Percentiles rank a stretch among this genome's conserved stretches.
phyloP scores from a whole-genome alignment of 2,888 invertebrate species.

The Aphelenchoides bicaudatus region DNA sequence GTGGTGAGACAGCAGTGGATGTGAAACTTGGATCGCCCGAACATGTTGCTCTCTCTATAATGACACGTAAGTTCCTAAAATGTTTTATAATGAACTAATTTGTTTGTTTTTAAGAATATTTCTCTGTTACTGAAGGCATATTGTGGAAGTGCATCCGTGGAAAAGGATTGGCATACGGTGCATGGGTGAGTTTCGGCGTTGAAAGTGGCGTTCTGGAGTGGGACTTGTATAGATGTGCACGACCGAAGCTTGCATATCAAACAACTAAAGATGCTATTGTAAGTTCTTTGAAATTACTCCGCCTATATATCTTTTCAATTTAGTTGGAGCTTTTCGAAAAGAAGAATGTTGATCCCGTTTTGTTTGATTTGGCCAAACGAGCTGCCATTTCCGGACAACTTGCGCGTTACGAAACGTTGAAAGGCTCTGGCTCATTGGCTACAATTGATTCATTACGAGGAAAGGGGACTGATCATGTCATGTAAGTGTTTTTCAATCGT shows the following conservation, averaged over 20 bases:
- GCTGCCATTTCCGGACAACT: constrained; percentile 82
- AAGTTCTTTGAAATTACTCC: constrained; percentile 44
- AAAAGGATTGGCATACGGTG: constrained; percentile 78
- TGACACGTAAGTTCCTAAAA: too few relatives aligned
- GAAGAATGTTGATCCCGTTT: constrained; percentile 70
- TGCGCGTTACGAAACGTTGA: constrained; percentile 75
- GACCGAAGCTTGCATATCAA: constrained; percentile 75
- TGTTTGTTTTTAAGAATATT: too few relatives aligned
- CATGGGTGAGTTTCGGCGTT: constrained; percentile 66
- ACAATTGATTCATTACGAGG: constrained; percentile 73
- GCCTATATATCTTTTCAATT: constrained; percentile 6
- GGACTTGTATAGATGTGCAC: constrained; percentile 74
- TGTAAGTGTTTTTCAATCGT: constrained; percentile 29
- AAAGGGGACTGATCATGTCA: constrained; percentile 60
- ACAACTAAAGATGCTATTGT: constrained; percentile 75
- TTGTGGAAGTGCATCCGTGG: constrained; percentile 73
- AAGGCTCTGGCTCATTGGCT: constrained; percentile 72
- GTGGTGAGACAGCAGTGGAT: constrained; percentile 68
- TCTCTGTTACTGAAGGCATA: constrained; percentile 75
- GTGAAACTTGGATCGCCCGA: constrained; percentile 64
- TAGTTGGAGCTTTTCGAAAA: constrained; percentile 62
- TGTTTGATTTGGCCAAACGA: constrained; percentile 79
- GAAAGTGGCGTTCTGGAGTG: constrained; percentile 71
- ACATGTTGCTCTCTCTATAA: constrained; percentile 70
- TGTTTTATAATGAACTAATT: too few relatives aligned